Evolutionary conservation across 2,797 vertebrate genomes (phyloP).

Genomic region (Gallinago solitaria): DNA sequence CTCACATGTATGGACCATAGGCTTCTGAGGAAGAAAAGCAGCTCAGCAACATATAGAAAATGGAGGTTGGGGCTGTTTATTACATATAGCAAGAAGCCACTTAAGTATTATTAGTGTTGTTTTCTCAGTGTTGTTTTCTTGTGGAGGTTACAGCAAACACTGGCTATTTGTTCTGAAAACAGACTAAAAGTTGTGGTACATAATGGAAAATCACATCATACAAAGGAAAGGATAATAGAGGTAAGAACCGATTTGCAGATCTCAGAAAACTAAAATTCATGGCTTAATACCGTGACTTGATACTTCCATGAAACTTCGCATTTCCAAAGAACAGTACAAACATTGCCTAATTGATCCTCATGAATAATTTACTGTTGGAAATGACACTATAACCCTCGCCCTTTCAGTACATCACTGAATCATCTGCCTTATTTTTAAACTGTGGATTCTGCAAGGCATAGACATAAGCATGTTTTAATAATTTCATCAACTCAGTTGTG

Average conservation of each 20-base stretch:
- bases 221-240: neutral
- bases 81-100: neutral
- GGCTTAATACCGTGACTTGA: neutral
- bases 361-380: slow-evolving; percentile 52
- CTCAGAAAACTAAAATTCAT: neutral
- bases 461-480: neutral
- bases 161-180: neutral
- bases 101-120: neutral
- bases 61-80: neutral
- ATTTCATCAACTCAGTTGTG: neutral
- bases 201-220: neutral
- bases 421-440: neutral
- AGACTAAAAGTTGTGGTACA: neutral
- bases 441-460: neutral
- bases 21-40: neutral
- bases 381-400: slow-evolving; percentile 24
- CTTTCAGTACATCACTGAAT: neutral
- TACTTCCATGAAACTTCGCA: neutral
- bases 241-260: neutral
- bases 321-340: slow-evolving; percentile 47
- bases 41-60: neutral
- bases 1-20: neutral
- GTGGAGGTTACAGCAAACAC: neutral
- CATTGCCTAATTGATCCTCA: slow-evolving; percentile 46
- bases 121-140: neutral